These are phyloP conservation scores for Pseudomyrmex gracilis DNA, from an alignment of 1,140 invertebrate species.

Conservation along the genomic window DNA sequence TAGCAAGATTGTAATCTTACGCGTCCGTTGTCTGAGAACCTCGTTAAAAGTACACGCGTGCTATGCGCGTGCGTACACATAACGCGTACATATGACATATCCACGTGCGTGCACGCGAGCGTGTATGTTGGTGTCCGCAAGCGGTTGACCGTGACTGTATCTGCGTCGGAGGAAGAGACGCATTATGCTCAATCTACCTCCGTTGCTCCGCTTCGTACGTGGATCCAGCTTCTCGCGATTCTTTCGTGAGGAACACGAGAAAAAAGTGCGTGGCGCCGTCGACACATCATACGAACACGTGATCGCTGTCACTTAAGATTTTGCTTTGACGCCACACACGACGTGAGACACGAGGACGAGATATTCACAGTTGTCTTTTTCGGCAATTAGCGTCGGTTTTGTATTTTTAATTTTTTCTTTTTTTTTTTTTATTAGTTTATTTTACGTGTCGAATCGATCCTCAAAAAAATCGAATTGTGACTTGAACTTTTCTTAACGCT, in stretches of 20 bases:
- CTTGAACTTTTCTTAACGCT: too few relatives aligned
- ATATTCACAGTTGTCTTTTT: too few relatives aligned
- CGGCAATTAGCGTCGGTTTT: too few relatives aligned
- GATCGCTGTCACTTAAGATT: too few relatives aligned
- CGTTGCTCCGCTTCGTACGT: constrained; percentile 70
- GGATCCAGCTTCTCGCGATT: constrained; percentile 66
- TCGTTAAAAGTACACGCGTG: constrained; percentile 11
- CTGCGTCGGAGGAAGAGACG: constrained; percentile 83
- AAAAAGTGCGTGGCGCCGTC: constrained; percentile 11
- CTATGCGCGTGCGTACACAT: too few relatives aligned
- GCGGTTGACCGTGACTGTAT: constrained; percentile 82
- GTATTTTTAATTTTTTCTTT: too few relatives aligned
- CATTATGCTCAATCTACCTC: constrained; percentile 83
- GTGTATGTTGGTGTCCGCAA: not conserved
- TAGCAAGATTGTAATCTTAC: constrained; percentile 19
- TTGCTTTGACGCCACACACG: too few relatives aligned
- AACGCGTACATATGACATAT: not conserved
- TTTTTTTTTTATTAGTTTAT: too few relatives aligned
- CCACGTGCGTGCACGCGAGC: not conserved
- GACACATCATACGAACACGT: too few relatives aligned
- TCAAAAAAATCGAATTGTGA: too few relatives aligned
- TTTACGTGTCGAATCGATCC: too few relatives aligned
- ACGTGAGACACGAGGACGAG: too few relatives aligned
- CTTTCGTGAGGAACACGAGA: constrained; percentile 38
- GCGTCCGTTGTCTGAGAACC: not conserved